phyloP scores from a whole-genome alignment of 2,888 invertebrate species.

The Cryptocheilus praepositus region DNA sequence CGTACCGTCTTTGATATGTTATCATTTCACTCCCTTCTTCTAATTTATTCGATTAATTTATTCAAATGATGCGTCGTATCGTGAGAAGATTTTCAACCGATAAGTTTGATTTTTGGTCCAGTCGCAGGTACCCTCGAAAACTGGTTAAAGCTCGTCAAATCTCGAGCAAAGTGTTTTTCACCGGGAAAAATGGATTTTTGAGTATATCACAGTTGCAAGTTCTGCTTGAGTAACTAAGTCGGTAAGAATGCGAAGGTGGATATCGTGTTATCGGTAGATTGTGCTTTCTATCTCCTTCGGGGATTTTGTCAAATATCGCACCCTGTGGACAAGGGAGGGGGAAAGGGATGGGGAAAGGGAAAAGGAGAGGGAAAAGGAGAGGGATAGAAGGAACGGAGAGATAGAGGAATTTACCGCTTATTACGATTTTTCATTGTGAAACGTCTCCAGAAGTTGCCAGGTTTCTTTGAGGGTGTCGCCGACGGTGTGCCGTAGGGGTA shows the following conservation, averaged over 20 bases:
- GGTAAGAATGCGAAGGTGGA: slow-evolving; percentile 51
- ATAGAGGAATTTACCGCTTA: slow-evolving; percentile 78
- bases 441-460: slow-evolving; percentile 80
- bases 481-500: slow-evolving; percentile 65
- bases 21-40: too few relatives aligned
- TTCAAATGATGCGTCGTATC: too few relatives aligned
- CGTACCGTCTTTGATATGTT: too few relatives aligned
- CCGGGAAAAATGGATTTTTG: slow-evolving; percentile 45
- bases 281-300: slow-evolving; percentile 22
- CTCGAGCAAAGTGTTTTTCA: slow-evolving; percentile 18
- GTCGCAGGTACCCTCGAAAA: slow-evolving; percentile 4
- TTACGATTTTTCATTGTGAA: slow-evolving; percentile 83
- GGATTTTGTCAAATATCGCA: slow-evolving; percentile 23
- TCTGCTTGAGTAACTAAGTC: slow-evolving; percentile 64
- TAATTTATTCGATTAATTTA: too few relatives aligned
- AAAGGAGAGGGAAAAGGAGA: too few relatives aligned
- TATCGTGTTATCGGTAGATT: slow-evolving; percentile 38
- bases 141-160: slow-evolving; percentile 27
- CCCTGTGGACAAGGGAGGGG: not conserved
- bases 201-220: slow-evolving; percentile 71
- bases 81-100: too few relatives aligned
- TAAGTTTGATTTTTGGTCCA: too few relatives aligned
- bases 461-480: slow-evolving; percentile 66
- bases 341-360: too few relatives aligned
- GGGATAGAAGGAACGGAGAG: too few relatives aligned